Conservation (phyloP, 2,888 invertebrate species). For the Dolomedes plantarius region DNA sequence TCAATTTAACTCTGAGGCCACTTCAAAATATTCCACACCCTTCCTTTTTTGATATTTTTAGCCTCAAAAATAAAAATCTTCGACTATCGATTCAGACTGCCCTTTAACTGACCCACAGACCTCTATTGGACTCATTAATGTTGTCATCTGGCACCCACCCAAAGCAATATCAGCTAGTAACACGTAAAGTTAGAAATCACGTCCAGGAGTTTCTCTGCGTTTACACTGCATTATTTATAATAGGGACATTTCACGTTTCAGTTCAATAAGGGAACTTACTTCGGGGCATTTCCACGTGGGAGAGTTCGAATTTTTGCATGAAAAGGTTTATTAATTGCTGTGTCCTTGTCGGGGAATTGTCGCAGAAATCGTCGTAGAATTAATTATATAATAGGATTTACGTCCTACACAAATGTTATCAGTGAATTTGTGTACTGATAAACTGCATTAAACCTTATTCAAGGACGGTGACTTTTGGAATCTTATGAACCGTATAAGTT, state of each 20-base stretch:
- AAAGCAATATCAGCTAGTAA: not conserved
- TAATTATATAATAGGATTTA: no score
- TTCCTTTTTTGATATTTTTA: not conserved
- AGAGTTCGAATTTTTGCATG: no score
- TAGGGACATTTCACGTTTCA: not conserved
- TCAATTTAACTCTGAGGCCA: not conserved
- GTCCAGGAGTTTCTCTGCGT: not conserved
- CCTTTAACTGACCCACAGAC: slow-evolving; percentile 54
- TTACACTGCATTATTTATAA: slow-evolving; percentile 3
- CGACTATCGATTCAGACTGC: slow-evolving; percentile 46
- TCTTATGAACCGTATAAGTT: no score
- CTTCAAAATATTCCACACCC: slow-evolving; percentile 9
- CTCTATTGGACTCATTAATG: slow-evolving; percentile 27
- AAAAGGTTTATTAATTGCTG: no score
- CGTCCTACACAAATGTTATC: no score
- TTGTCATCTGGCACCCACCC: slow-evolving; percentile 43
- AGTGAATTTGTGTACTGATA: no score
- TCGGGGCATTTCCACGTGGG: no score
- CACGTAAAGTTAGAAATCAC: not conserved
- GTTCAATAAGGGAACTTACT: not conserved
- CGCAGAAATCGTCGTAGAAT: no score
- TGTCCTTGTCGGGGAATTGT: no score
- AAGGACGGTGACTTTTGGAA: no score
- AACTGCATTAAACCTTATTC: no score
- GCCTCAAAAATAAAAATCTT: not conserved